These are phyloP conservation scores for Hirtodrosophila histrioides DNA, from an alignment of 2,888 invertebrate genomes.

Conservation along the genomic window DNA sequence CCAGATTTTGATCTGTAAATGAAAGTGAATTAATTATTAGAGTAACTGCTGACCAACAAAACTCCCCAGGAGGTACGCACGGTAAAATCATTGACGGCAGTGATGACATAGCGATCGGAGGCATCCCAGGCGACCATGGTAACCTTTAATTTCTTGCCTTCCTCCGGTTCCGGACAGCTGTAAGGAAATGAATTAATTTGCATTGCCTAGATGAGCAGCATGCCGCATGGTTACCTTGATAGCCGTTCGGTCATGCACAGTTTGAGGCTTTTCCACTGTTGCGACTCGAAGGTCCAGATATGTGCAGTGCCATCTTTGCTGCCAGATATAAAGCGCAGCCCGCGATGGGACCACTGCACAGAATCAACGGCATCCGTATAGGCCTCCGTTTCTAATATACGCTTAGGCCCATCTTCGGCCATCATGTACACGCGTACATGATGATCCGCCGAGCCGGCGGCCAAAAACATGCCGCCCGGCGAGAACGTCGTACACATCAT, in stretches of 20 bases:
- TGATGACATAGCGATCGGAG: conserved; percentile 94
- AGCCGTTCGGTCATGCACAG: conserved; percentile 89
- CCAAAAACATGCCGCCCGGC: conserved; percentile 94
- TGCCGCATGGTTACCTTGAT: conserved; percentile 84
- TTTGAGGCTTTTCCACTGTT: conserved; percentile 93
- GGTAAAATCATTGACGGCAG: conserved; percentile 95
- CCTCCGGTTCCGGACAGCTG: conserved; percentile 85
- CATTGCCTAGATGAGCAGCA: not conserved
- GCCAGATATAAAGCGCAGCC: conserved; percentile 95
- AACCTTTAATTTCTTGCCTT: conserved; percentile 89
- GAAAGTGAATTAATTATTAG: not conserved
- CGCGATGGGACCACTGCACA: conserved; percentile 96
- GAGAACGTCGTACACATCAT: conserved; percentile 97
- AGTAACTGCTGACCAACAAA: not conserved
- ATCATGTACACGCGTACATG: conserved; percentile 96
- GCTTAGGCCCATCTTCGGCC: conserved; percentile 91
- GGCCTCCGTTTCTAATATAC: conserved; percentile 86
- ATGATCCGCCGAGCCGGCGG: conserved; percentile 97
- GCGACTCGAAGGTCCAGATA: conserved; percentile 95
- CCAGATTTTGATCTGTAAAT: conserved; percentile 88
- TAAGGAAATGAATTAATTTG: not conserved
- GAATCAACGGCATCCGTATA: conserved; percentile 95
- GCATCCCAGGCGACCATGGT: conserved; percentile 98
- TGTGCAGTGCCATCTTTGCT: conserved; percentile 97
- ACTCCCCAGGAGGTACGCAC: conserved; percentile 75